Conservation (phyloP, 2,888 invertebrate species). For the Elmis aenea region DNA sequence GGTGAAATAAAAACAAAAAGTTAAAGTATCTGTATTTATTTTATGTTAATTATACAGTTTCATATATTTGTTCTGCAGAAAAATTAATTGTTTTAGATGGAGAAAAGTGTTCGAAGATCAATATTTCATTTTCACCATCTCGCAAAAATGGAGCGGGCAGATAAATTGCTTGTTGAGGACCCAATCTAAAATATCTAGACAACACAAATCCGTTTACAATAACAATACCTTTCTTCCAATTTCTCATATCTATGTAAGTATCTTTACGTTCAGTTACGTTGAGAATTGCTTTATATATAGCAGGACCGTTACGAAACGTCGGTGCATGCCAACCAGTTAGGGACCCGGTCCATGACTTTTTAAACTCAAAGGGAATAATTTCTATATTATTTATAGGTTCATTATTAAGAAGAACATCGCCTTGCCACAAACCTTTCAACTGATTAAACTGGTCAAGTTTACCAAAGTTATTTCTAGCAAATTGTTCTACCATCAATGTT, state of each 20-base stretch:
- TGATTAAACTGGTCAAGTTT: slow-evolving; percentile 42
- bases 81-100: slow-evolving; percentile 29
- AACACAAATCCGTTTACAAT: slow-evolving; percentile 82
- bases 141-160: slow-evolving; percentile 71
- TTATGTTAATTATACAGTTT: too few relatives aligned
- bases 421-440: slow-evolving; percentile 44
- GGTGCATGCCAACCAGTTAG: slow-evolving; percentile 34
- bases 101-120: slow-evolving; percentile 43
- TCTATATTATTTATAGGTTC: slow-evolving; percentile 42
- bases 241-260: slow-evolving; percentile 70
- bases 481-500: slow-evolving; percentile 62
- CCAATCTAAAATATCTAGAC: slow-evolving; percentile 77
- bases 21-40: too few relatives aligned
- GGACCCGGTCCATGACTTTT: slow-evolving; percentile 40
- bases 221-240: slow-evolving; percentile 84
- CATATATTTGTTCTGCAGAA: slow-evolving; percentile 30
- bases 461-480: slow-evolving; percentile 68
- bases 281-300: slow-evolving; percentile 52
- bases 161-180: slow-evolving; percentile 80
- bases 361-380: slow-evolving; percentile 49
- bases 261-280: slow-evolving; percentile 55
- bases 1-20: too few relatives aligned
- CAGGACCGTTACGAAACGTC: slow-evolving; percentile 47
- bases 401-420: slow-evolving; percentile 46
- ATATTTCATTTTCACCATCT: slow-evolving; percentile 44